Evolutionary conservation across 2,797 vertebrate genomes (phyloP), one percentile per base, ranked within the genome.

Genomic region (Margarornis squamiger): DNA sequence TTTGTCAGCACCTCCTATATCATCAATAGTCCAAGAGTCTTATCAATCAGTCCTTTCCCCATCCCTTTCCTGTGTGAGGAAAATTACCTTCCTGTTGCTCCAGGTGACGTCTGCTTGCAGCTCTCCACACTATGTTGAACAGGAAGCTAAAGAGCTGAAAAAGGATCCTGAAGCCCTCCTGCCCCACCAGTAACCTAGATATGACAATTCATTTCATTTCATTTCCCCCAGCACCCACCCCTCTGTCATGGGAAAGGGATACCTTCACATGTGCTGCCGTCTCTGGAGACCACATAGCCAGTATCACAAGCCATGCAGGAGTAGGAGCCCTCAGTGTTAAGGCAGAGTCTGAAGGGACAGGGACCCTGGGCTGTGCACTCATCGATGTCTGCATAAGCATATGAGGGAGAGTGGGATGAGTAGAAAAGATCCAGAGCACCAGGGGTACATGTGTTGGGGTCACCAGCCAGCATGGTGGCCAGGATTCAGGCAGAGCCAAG

Each of bases 261-360:
- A 98, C 97, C 97, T 98, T 98, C 96, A 94, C 98, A 98, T 9
- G 59, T 94, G 26, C 97, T 98, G 92, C 98, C 97, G 15, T 98
- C 98, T 55, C 98, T 97, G 24, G 98, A 98, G 86, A 98, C 65
- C 41, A 93, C 72, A 65, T 98, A 99, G 86, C 99, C 98, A 0
- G 97, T 74, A 12, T 97, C 96, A 84, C 98, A 99, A 93, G 93
- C 57, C 45, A 96, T 82, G 73, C 99, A 99, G 71, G 97, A 97
- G 87, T 98, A 99, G 73, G 98, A 99, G 81, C 98, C 98, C 24
- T 98, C 96, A 0, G 98, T 98, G 96, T 99, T 99, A 88, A 98
- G 97, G 93, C 99, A 99, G 81, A 98, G 98, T 96, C 98, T 98
- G 0, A 90, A 93, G 27, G 98, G 98, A 93, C 99, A 99, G 2